Conservation (phyloP, 2,888 invertebrate genomes). For the Oligia latruncula region DNA sequence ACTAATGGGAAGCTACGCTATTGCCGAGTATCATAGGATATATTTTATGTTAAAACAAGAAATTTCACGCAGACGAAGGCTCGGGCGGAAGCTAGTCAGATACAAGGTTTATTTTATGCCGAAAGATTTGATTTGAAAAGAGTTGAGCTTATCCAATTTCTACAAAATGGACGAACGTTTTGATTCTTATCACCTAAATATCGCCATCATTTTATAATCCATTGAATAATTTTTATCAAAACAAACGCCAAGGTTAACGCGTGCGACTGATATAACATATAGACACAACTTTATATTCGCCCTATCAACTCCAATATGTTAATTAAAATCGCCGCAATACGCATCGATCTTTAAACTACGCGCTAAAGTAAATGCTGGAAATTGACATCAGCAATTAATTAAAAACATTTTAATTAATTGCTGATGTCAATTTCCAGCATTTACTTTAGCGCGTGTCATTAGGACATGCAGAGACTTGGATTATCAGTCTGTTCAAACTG, state of each 20-base stretch:
- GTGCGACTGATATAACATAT: conserved; percentile 30
- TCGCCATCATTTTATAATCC: conserved; percentile 35
- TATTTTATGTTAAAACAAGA: not conserved
- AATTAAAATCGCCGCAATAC: conserved; percentile 37
- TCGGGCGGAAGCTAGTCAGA: too few relatives aligned
- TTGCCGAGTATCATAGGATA: not conserved
- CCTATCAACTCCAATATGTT: conserved; percentile 32
- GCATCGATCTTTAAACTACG: conserved; percentile 34
- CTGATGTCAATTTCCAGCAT: too few relatives aligned
- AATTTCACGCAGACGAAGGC: not conserved
- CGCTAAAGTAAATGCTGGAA: conserved; percentile 18
- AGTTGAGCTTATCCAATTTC: not conserved
- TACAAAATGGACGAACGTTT: not conserved
- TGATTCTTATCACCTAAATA: conserved; percentile 44
- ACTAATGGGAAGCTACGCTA: too few relatives aligned
- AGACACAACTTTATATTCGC: conserved; percentile 47
- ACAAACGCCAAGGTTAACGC: conserved; percentile 54
- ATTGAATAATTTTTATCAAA: conserved; percentile 49
- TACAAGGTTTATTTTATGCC: not conserved
- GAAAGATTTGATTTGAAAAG: too few relatives aligned
- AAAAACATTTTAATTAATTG: too few relatives aligned
- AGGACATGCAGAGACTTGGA: conserved; percentile 8
- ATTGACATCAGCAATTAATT: conserved; percentile 24
- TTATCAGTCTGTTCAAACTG: conserved; percentile 16
- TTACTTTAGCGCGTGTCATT: too few relatives aligned